A percentile compares a stretch with the other conserved stretches of the same genome.
phyloP scores from a whole-genome alignment of 2,888 invertebrate species.

The Tenthredo livida region DNA sequence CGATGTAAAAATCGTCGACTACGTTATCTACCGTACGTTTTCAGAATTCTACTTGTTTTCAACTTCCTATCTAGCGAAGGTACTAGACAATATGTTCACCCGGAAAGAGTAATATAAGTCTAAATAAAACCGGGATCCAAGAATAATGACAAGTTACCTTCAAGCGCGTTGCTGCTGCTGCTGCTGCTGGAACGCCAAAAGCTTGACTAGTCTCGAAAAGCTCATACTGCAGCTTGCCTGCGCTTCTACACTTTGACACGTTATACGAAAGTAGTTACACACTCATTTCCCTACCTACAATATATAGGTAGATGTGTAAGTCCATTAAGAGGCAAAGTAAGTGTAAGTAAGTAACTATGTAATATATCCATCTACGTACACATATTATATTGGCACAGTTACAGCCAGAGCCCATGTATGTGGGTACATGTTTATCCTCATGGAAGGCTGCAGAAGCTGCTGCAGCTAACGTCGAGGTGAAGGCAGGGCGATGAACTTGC shows the following conservation, averaged over 20 bases:
- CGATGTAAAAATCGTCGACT: neutral
- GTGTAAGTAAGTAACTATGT: neutral
- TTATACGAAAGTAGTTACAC: neutral
- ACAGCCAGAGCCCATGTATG: neutral
- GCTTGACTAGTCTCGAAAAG: conserved; percentile 1
- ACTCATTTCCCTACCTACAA: neutral
- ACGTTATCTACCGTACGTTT: neutral
- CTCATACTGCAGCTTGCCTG: neutral
- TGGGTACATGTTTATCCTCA: neutral
- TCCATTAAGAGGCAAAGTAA: neutral
- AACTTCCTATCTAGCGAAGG: neutral
- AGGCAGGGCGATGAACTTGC: conserved; percentile 30
- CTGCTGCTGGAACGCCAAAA: neutral
- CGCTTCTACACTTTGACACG: neutral
- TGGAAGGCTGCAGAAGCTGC: neutral
- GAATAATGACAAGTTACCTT: conserved; percentile 22
- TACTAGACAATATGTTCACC: neutral
- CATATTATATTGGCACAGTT: too few species aligned
- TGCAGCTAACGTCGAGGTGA: conserved; percentile 1
- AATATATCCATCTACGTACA: neutral
- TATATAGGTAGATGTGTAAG: neutral
- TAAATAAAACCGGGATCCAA: neutral
- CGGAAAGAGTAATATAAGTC: neutral
- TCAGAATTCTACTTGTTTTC: neutral
- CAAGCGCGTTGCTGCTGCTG: neutral